Evolutionary conservation across 1,140 invertebrate species (phyloP).

Genomic region (Drosophila kepulauana): DNA sequence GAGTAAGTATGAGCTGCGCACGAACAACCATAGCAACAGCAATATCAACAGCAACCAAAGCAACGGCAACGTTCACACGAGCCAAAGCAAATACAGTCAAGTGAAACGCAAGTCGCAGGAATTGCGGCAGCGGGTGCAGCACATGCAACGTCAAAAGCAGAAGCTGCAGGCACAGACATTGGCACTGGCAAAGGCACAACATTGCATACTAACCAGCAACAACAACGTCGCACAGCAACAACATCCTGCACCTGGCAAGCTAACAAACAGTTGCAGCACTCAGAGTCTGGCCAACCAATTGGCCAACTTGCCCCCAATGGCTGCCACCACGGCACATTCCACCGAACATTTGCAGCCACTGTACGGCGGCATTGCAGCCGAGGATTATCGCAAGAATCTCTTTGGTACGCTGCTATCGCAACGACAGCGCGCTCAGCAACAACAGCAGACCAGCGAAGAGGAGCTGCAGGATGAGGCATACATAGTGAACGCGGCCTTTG

Average conservation of each 20-base stretch:
- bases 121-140: conserved; percentile 74
- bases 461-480: conserved; percentile 69
- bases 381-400: conserved; percentile 83
- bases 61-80: conserved; percentile 25
- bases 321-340: conserved; percentile 34
- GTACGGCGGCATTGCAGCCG: conserved; percentile 55
- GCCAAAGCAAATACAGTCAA: conserved; percentile 76
- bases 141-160: conserved; percentile 66
- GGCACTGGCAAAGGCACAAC: conserved; percentile 33
- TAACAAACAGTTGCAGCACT: conserved; percentile 68
- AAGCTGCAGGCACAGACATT: conserved; percentile 49
- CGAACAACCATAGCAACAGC: conserved; percentile 29
- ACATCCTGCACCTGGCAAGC: conserved; percentile 36
- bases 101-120: conserved; percentile 79
- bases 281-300: conserved; percentile 61
- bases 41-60: conserved; percentile 31
- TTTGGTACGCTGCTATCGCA: conserved; percentile 67
- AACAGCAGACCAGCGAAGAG: conserved; percentile 48
- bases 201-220: conserved; percentile 36
- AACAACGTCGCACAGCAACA: conserved; percentile 44
- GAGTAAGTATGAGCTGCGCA: conserved; percentile 74
- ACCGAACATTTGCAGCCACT: conserved; percentile 58
- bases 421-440: conserved; percentile 3
- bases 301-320: conserved; percentile 34
- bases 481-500: conserved; percentile 80